Evolutionary conservation across 2,797 vertebrate genomes (phyloP), one percentile per base, ranked within the genome.

Genomic region (Muscicapa comitata): DNA sequence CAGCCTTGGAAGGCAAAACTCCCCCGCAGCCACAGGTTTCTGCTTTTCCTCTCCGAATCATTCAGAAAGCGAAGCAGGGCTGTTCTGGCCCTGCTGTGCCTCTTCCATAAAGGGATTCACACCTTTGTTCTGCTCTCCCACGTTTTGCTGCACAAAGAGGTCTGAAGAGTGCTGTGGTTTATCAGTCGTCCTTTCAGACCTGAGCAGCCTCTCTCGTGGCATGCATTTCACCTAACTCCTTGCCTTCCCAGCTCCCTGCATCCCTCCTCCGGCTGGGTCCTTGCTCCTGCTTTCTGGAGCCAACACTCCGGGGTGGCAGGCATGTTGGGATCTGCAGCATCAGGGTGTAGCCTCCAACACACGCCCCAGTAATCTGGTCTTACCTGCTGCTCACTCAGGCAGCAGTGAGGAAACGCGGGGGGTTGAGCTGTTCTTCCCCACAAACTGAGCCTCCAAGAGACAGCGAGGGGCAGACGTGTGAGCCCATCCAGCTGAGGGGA

Each of bases 261-360:
- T 61, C 81, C 70, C 57, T 76, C 7, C 2, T 43, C 70, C 43
- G 25, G 26, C 11, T 26, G 58, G 43, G 21, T 90, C 63, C 77
- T 70, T 28, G 67, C 76, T 91, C 86, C 86, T 78, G 65, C 45
- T 74, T 85, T 90, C 86, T 68, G 81, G 78, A 96, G 81, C 18
- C 75, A 26, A 85, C 51, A 10, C 88, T 78, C 35, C 1, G 0
- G 54, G 43, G 80, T 3, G 5, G 43, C 57, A 93, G 94, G 94
- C 97, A 1, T 95, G 97, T 95, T 96, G 74, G 92, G 94, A 97
- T 97, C 87, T 97, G 97, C 90, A 97, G 77, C 76, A 72, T 47
- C 66, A 43, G 83, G 96, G 96, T 94, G 96, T 96, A 96, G 79
- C 86, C 95, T 94, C 85, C n/a, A 2, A 91, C 93, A 90, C 94